These are phyloP conservation scores for Threskiornis aethiopicus DNA, from an alignment of 2,797 vertebrate species.

Conservation along the genomic window DNA sequence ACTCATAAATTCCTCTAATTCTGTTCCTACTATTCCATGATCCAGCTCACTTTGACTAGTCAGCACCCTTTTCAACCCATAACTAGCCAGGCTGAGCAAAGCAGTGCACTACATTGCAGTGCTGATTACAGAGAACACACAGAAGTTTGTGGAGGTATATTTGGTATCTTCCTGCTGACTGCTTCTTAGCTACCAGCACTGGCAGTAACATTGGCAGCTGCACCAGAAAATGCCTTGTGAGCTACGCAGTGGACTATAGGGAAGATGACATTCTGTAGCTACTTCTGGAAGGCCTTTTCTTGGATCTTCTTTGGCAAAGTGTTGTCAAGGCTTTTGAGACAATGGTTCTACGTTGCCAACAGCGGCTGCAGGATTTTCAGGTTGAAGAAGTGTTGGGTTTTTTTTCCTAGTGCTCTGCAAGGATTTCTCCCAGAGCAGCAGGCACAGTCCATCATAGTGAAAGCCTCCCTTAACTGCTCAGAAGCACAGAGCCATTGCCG, in stretches of 20 bases:
- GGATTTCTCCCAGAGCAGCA: background rate
- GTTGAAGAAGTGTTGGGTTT: background rate
- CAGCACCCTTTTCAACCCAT: background rate
- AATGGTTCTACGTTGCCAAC: background rate
- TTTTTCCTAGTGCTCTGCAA: background rate
- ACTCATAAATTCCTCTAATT: background rate
- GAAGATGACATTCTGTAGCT: background rate
- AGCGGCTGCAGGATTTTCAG: background rate
- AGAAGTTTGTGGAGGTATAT: background rate
- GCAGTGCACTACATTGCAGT: fast-evolving
- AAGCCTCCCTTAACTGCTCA: background rate
- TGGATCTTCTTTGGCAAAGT: background rate
- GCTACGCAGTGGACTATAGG: background rate
- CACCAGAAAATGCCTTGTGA: background rate
- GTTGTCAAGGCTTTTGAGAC: background rate
- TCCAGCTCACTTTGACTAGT: background rate
- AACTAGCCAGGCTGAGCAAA: background rate
- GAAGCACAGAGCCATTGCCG: background rate
- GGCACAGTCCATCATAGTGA: background rate
- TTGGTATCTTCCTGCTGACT: background rate
- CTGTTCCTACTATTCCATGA: background rate
- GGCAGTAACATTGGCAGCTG: background rate
- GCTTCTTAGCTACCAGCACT: background rate
- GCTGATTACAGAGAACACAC: background rate
- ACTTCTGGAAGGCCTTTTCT: background rate